Base-by-base conservation (phyloP, 2,113 vertebrate species). In the Eudyptes chrysolophus region DNA sequence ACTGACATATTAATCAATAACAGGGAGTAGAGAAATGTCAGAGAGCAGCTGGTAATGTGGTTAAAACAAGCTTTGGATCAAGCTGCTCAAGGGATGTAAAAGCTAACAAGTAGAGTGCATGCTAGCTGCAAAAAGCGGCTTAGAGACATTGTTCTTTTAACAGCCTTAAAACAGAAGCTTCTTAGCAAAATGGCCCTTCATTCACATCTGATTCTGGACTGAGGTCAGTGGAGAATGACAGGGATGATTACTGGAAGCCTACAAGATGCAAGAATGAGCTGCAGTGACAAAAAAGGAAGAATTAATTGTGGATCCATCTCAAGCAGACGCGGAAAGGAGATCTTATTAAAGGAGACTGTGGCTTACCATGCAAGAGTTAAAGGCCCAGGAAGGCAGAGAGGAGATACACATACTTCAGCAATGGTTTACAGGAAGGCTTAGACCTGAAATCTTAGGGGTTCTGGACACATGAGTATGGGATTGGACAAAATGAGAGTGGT, bases 11-110 rank as follows among this genome's bases (percentile, higher is more conserved):
- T 76, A 74, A 84, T 81, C 83, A 84, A 74, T 64, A 84, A 25
- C 30, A 84, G n/a, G 42, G 65, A 81, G n/a, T 14, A 80, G 40
- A 68, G 49, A 61, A 74, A 54, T 90, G 86, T 58, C 75, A 92
- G 85, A 77, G 49, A 77, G 68, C 54, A 84, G 64, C 36, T 94
- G 64, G 42, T 58, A 74, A 58, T 25, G 58, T 36, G 64, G 38
- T 57, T 94, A 87, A 58, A 96, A 69, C 68, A 86, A 93, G 32
- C 29, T 90, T 74, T 81, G 55, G n/a, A 77, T 89, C 83, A 90
- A 84, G 60, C 71, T 54, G 49, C 71, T 92, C 68, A 70, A 74
- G 34, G 26, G n/a, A 58, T 78, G 42, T 68, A 75, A 89, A 84
- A 68, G 26, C 82, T 32, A 68, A 58, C 18, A 52, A 46, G 55